Evolutionary conservation across 2,113 vertebrate genomes (phyloP).

Genomic region (Pedionomus torquatus): DNA sequence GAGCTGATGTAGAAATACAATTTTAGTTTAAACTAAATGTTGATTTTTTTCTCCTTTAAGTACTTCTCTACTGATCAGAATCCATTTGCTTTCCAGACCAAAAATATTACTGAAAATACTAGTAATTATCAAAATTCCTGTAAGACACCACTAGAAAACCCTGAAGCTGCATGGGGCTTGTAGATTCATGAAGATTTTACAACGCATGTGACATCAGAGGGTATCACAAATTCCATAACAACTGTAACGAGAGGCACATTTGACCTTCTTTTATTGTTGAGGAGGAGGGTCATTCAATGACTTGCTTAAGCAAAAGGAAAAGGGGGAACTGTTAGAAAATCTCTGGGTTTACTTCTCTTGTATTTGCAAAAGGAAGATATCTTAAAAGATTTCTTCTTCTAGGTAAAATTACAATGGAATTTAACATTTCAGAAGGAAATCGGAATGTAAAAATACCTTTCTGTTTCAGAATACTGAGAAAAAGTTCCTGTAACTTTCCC

Average conservation of each 20-base stretch:
- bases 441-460: neutral
- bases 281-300: neutral
- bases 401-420: neutral
- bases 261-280: neutral
- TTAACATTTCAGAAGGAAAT: neutral
- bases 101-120: neutral
- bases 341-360: neutral
- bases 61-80: neutral
- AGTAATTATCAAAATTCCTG: neutral
- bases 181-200: neutral
- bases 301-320: neutral
- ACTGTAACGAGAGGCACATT: neutral
- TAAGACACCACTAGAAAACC: neutral
- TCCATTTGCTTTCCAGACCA: neutral
- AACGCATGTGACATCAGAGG: accelerated
- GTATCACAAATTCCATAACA: neutral
- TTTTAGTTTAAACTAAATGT: neutral
- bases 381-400: neutral
- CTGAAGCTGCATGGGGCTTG: neutral
- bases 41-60: neutral
- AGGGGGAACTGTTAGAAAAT: neutral
- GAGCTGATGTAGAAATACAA: neutral
- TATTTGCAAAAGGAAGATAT: neutral
- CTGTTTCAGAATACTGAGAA: neutral
- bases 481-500: neutral